These are phyloP conservation scores for Nysson spinosus DNA, from an alignment of 2,888 invertebrate genomes.

Conservation along the genomic window DNA sequence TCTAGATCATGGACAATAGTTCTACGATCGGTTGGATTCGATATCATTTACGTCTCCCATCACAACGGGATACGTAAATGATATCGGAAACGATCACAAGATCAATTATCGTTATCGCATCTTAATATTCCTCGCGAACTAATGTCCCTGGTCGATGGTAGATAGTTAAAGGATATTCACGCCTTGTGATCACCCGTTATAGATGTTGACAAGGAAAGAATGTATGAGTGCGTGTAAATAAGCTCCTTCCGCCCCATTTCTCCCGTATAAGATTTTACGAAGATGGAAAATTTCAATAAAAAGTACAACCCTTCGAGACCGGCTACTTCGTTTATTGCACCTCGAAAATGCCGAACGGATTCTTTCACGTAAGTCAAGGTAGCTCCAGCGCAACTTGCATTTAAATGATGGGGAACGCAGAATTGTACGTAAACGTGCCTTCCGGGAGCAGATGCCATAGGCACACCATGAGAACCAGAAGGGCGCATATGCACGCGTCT, in stretches of 20 bases:
- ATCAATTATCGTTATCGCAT: too few species aligned
- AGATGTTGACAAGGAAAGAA: conserved; percentile 43
- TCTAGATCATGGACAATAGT: conserved; percentile 58
- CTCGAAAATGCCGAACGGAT: conserved; percentile 22
- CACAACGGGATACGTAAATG: too few species aligned
- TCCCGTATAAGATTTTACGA: conserved; percentile 59
- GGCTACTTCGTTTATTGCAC: conserved; percentile 24
- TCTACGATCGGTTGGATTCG: conserved; percentile 27
- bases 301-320: conserved; percentile 69
- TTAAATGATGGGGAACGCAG: conserved; percentile 64
- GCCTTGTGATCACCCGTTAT: conserved; percentile 57
- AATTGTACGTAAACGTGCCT: conserved; percentile 46
- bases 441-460: conserved; percentile 42
- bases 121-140: conserved; percentile 44
- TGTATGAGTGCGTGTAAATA: conserved; percentile 72
- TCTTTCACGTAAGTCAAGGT: conserved; percentile 29
- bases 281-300: conserved; percentile 74
- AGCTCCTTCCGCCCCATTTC: conserved; percentile 59
- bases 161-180: conserved; percentile 59
- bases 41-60: too few species aligned
- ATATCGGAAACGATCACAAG: too few species aligned
- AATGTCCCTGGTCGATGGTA: conserved; percentile 60
- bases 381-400: conserved; percentile 49
- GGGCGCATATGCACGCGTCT: neutral
- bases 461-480: neutral